Percentiles rank a stretch among this genome's conserved stretches.
Conservation (phyloP, 2,888 invertebrate species). For the Xestia xanthographa region DNA sequence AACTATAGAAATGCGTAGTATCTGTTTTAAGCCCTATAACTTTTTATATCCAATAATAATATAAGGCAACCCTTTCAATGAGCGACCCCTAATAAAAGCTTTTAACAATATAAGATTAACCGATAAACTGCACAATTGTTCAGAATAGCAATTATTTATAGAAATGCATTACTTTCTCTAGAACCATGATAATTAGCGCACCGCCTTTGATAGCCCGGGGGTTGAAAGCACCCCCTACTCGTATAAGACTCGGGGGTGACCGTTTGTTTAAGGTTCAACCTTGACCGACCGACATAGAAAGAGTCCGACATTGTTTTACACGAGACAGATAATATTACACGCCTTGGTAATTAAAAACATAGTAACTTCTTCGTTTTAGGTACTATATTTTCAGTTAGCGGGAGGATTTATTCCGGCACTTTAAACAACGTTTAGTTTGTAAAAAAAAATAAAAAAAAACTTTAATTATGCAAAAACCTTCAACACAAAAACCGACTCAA, state of each 20-base stretch:
- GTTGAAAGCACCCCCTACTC: background rate
- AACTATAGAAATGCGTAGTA: background rate
- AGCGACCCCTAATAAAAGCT: constrained; percentile 15
- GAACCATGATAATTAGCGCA: background rate
- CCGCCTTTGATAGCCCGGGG: background rate
- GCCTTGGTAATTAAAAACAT: background rate
- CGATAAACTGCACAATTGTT: constrained; percentile 16
- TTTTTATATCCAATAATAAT: background rate
- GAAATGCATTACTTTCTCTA: background rate
- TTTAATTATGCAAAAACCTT: no score
- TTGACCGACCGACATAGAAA: constrained; percentile 37
- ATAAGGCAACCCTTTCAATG: constrained; percentile 10
- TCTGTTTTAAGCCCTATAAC: background rate
- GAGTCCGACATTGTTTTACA: background rate
- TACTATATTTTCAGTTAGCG: background rate
- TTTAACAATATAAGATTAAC: constrained; percentile 21
- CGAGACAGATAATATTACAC: no score
- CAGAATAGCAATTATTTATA: constrained; percentile 4
- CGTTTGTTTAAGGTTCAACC: constrained; percentile 15
- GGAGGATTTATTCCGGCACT: background rate
- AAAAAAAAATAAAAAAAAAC: no score
- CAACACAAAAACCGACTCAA: no score
- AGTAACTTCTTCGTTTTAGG: background rate
- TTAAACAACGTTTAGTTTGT: background rate
- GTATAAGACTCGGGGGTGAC: background rate